These are phyloP conservation scores for Leptinotarsa defecta DNA, from an alignment of 1,140 invertebrate species.

Conservation along the genomic window DNA sequence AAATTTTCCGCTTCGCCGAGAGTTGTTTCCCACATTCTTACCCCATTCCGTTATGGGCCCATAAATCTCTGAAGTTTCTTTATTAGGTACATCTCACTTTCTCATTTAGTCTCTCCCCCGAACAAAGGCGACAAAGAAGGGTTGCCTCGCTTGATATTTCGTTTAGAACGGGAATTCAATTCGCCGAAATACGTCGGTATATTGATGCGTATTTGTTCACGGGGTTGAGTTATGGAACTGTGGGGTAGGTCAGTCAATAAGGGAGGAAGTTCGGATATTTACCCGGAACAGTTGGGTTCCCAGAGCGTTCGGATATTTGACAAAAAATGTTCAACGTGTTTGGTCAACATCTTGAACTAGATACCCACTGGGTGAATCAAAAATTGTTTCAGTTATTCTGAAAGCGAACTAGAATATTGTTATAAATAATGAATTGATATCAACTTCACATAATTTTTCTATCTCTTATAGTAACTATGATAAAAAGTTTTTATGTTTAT, in stretches of 20 bases:
- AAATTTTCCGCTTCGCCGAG: background rate
- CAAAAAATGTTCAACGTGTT: too few relatives aligned
- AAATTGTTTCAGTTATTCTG: too few relatives aligned
- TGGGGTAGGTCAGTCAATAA: background rate
- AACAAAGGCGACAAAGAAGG: background rate
- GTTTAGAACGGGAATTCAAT: conserved; percentile 1
- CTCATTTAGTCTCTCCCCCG: conserved; percentile 2
- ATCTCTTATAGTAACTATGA: too few relatives aligned
- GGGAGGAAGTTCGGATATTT: background rate
- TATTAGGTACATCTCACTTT: conserved; percentile 8
- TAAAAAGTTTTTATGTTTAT: too few relatives aligned
- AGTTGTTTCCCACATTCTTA: conserved; percentile 3
- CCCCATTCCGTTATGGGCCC: background rate
- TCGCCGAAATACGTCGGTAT: background rate
- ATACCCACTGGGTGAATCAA: too few relatives aligned
- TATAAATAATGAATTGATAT: too few relatives aligned
- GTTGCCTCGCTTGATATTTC: background rate
- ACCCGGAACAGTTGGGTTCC: background rate
- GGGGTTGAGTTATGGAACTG: background rate
- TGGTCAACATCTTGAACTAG: too few relatives aligned
- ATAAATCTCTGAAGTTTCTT: background rate
- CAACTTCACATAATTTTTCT: too few relatives aligned
- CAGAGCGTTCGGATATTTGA: too few relatives aligned
- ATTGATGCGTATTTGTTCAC: conserved; percentile 3
- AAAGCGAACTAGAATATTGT: too few relatives aligned